phyloP scores from a whole-genome alignment of 92 coral and sea anemone species.

The Parazoanthus swiftii region DNA sequence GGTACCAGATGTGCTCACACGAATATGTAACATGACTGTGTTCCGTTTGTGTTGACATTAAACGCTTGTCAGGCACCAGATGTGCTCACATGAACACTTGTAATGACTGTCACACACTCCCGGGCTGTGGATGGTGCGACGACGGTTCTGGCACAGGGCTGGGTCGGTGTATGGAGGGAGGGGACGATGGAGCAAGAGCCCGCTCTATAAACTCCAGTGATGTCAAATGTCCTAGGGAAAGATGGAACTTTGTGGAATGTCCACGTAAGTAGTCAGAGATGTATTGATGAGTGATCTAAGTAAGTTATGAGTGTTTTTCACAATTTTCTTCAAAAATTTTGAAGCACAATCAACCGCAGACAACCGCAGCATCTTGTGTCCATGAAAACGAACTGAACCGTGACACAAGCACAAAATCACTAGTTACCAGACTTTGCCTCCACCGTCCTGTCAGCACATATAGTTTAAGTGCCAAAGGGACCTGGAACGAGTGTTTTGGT shows the following conservation, averaged over 20 bases:
- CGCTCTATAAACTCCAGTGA: conserved; percentile 19
- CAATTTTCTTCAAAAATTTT: not conserved
- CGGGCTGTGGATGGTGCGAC: conserved; percentile 99
- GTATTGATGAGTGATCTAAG: not conserved
- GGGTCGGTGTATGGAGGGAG: conserved; percentile 88
- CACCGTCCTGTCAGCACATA: too few species aligned
- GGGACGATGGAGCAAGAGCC: conserved; percentile 71
- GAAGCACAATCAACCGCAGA: not conserved
- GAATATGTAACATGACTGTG: conserved; percentile 68
- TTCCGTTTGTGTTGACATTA: too few species aligned
- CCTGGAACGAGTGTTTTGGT: too few species aligned
- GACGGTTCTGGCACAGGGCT: conserved; percentile 78
- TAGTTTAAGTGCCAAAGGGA: too few species aligned
- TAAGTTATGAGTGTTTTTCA: too few species aligned
- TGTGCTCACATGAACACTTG: conserved; percentile 75
- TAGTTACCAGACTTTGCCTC: too few species aligned
- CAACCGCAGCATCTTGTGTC: too few species aligned
- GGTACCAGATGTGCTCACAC: conserved; percentile 61
- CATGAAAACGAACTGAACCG: too few species aligned
- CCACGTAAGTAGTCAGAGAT: conserved; percentile 62
- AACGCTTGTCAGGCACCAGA: conserved; percentile 50
- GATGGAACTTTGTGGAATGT: conserved; percentile 87
- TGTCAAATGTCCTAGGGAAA: conserved; percentile 51
- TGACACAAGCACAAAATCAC: too few species aligned
- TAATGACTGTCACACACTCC: conserved; percentile 88